Evolutionary conservation across 1,140 invertebrate genomes (phyloP).

Genomic region (Brachionus sp.): DNA sequence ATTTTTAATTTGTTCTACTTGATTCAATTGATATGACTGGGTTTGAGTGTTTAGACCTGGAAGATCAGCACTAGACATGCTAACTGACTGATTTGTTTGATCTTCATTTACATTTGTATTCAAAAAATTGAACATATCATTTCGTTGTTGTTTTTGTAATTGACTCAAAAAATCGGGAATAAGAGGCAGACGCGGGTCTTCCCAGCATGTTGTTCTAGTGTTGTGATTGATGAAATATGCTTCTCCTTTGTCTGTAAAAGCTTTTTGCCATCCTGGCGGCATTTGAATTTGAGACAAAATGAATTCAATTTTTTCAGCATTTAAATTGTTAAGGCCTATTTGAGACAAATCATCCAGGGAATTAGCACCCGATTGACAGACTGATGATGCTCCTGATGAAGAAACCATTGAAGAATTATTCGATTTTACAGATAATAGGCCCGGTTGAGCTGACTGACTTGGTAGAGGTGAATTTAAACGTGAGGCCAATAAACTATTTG

Average conservation of each 20-base stretch:
- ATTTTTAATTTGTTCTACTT: slow-evolving; percentile 40
- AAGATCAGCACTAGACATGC: neutral
- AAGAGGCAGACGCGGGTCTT: slow-evolving; percentile 73
- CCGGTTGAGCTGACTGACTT: neutral
- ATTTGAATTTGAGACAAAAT: slow-evolving; percentile 42
- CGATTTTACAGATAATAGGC: neutral
- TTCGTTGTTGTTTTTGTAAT: slow-evolving; percentile 12
- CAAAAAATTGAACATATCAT: neutral
- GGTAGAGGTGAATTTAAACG: slow-evolving; percentile 18
- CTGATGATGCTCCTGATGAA: neutral
- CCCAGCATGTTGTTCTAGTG: slow-evolving; percentile 98
- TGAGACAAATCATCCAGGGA: slow-evolving; percentile 5
- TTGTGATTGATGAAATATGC: slow-evolving; percentile 98
- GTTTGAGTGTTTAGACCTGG: neutral
- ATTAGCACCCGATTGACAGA: neutral
- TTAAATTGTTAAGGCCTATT: neutral
- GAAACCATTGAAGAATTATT: slow-evolving; percentile 14
- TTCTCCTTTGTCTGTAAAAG: slow-evolving; percentile 72
- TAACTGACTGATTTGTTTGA: neutral
- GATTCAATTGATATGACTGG: neutral
- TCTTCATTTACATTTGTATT: neutral
- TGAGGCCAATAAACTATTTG: slow-evolving; percentile 23
- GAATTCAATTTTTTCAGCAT: slow-evolving; percentile 18
- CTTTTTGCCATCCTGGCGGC: slow-evolving; percentile 39
- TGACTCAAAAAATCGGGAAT: slow-evolving; percentile 1